A percentile compares a stretch with the other conserved stretches of the same genome.
Conservation (phyloP, 2,888 invertebrate genomes). For the Aproaerema taeniolella region DNA sequence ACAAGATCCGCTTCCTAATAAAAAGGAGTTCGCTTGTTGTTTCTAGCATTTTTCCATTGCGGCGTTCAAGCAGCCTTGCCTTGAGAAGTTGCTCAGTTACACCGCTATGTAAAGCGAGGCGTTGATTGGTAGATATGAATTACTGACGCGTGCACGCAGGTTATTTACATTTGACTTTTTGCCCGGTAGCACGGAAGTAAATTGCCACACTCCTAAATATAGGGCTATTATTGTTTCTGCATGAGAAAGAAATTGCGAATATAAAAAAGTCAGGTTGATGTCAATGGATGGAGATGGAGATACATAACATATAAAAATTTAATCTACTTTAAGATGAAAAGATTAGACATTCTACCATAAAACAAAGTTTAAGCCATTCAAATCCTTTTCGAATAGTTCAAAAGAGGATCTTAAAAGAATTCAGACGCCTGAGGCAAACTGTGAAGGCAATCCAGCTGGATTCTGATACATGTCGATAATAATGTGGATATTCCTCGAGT, state of each 20-base stretch:
- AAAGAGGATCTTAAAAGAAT: constrained; percentile 41
- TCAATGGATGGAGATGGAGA: too few species aligned
- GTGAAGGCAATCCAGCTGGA: constrained; percentile 51
- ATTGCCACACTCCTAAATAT: constrained; percentile 54
- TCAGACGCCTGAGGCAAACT: constrained; percentile 50
- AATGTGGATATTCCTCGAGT: constrained; percentile 44
- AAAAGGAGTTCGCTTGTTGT: constrained; percentile 19
- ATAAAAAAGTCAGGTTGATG: too few species aligned
- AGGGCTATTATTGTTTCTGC: constrained; percentile 26
- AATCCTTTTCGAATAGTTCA: constrained; percentile 17
- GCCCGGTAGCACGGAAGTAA: constrained; percentile 66
- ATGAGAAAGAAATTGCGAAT: neutral
- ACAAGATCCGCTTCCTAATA: constrained; percentile 64
- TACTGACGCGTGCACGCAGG: constrained; percentile 51
- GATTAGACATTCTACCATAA: too few species aligned
- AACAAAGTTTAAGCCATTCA: too few species aligned
- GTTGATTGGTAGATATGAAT: constrained; percentile 37
- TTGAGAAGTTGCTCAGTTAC: constrained; percentile 25
- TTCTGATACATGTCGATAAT: too few species aligned
- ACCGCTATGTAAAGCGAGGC: constrained; percentile 36
- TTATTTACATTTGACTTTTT: constrained; percentile 76
- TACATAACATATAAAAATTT: too few species aligned
- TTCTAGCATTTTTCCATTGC: constrained; percentile 41
- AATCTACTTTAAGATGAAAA: too few species aligned
- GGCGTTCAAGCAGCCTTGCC: constrained; percentile 20